A percentile compares a stretch with the other conserved stretches of the same genome.
Conservation (phyloP, 2,113 vertebrate genomes). For the Typhlomys cinereus region DNA sequence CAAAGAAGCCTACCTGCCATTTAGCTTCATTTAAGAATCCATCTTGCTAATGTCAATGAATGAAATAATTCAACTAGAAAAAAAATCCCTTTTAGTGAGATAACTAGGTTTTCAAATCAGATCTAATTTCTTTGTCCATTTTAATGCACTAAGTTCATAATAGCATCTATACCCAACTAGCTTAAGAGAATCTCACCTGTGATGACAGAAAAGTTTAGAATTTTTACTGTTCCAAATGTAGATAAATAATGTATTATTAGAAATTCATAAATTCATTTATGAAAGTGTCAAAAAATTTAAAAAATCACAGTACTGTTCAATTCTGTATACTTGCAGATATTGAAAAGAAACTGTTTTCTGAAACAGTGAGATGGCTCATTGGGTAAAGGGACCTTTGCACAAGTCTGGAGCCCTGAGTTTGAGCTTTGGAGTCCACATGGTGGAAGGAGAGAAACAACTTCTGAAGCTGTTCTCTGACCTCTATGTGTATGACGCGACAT, state of each 20-base stretch:
- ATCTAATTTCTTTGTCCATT: not conserved
- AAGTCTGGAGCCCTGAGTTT: too few relatives aligned
- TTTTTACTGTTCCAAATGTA: not conserved
- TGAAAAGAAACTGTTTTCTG: not conserved
- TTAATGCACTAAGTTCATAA: constrained; percentile 12
- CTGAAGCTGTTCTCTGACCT: too few relatives aligned
- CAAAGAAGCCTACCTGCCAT: not conserved
- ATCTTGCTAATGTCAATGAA: not conserved
- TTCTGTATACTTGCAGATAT: not conserved
- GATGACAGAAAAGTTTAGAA: not conserved
- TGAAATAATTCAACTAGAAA: not conserved
- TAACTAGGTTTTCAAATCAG: not conserved
- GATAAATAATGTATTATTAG: not conserved
- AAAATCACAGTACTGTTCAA: not conserved
- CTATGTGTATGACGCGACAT: too few relatives aligned
- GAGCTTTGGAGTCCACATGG: too few relatives aligned
- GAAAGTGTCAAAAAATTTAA: too few relatives aligned
- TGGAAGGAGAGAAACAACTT: too few relatives aligned
- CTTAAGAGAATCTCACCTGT: not conserved
- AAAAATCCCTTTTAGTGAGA: not conserved
- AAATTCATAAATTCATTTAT: too few relatives aligned
- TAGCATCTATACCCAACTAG: not conserved
- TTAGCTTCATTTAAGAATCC: not conserved
- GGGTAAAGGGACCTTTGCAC: too few relatives aligned
- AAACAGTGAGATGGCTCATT: too few relatives aligned